A percentile compares a stretch with the other conserved stretches of the same genome.
Evolutionary conservation across 1,140 invertebrate species (phyloP).

Genomic region (Contarinia nasturtii): DNA sequence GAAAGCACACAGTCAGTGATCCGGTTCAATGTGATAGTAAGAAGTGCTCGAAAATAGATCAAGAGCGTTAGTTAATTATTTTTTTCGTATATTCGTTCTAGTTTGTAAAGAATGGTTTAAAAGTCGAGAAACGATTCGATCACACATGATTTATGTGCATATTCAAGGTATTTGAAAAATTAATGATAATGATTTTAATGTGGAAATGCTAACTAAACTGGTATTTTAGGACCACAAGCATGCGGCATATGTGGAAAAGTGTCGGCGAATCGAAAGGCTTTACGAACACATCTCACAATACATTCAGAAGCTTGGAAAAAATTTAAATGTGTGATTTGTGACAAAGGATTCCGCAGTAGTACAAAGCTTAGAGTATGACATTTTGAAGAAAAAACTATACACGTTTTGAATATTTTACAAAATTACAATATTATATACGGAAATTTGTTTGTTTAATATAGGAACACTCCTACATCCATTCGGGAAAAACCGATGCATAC

Average conservation of each 20-base stretch:
- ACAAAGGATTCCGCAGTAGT: neutral
- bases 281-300: neutral
- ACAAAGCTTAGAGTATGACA: too few relatives aligned
- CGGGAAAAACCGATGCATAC: neutral
- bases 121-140: neutral
- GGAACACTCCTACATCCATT: neutral
- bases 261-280: neutral
- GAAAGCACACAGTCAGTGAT: neutral
- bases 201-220: too few relatives aligned
- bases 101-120: neutral
- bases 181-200: too few relatives aligned
- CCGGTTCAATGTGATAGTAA: neutral
- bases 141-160: neutral
- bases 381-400: too few relatives aligned
- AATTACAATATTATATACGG: too few relatives aligned
- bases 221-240: neutral
- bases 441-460: too few relatives aligned
- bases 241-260: neutral
- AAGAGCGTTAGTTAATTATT: too few relatives aligned
- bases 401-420: too few relatives aligned
- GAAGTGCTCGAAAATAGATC: too few relatives aligned
- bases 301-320: neutral
- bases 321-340: neutral
- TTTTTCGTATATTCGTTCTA: too few relatives aligned
- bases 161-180: conserved; percentile 1